phyloP scores from a whole-genome alignment of 2,888 invertebrate species.

The Diaprepes abbreviatus region DNA sequence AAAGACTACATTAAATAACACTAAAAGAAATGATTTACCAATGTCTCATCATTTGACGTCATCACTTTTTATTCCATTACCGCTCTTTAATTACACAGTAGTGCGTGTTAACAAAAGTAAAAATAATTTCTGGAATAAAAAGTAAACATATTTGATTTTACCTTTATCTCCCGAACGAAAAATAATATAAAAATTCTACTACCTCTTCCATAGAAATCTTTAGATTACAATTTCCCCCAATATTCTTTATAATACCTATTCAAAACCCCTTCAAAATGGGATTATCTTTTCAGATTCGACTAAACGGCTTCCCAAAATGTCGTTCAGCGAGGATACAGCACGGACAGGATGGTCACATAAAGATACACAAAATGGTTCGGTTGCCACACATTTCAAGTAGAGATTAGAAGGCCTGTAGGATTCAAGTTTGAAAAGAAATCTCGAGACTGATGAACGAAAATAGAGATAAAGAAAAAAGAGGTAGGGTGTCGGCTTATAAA shows the following conservation, averaged over 20 bases:
- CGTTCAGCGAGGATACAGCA: constrained; percentile 3
- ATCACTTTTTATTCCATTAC: too few species aligned
- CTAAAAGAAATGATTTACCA: too few species aligned
- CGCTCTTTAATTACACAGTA: too few species aligned
- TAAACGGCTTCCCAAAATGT: constrained; percentile 7
- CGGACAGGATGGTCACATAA: constrained; percentile 20
- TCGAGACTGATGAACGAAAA: background rate
- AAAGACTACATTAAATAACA: too few species aligned
- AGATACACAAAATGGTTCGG: constrained; percentile 36
- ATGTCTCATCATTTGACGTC: too few species aligned
- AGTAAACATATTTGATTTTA: background rate
- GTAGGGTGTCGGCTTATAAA: background rate
- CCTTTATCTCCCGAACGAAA: background rate
- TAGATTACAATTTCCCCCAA: background rate
- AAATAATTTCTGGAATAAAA: too few species aligned
- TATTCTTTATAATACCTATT: background rate
- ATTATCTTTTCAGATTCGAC: constrained; percentile 35
- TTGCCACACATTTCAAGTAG: constrained; percentile 22
- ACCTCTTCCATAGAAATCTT: too few species aligned
- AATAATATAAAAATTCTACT: too few species aligned
- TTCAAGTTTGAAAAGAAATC: constrained; percentile 2
- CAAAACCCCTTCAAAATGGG: constrained; percentile 15
- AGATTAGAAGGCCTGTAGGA: constrained; percentile 22
- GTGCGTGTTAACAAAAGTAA: too few species aligned
- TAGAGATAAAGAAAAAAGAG: background rate